Evolutionary conservation across 2,888 invertebrate species (phyloP), one percentile per base, ranked within the genome.

Genomic region (Blastobasis adustella): DNA sequence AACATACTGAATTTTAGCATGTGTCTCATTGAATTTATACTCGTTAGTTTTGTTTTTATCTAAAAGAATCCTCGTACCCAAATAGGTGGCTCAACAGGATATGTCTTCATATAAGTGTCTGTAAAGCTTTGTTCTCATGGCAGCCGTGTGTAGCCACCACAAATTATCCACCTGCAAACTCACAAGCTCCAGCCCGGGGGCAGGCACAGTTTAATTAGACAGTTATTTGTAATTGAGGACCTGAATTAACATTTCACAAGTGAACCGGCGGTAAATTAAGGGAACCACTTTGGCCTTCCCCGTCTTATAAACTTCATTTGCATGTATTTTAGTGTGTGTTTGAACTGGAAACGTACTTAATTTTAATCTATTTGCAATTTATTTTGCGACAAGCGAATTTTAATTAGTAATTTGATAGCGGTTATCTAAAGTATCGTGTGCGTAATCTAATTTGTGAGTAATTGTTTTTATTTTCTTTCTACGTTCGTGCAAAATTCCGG

Each of bases 141-240:
- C 6, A 38, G 6, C 56, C 6, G 54, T 59, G 47, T 60, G 56
- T 59, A 36, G 36, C 23, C 23, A 3, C 23, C 49, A 49, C n/a
- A 36, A 39, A 51, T 51, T 51, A 51, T 42, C 51, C 56, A 59
- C 58, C 52, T 61, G 56, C 55, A 52, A 67, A 65, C 61, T 71
- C 58, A 45, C 58, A 61, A 60, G 66, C 62, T 59, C 54, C 61
- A 57, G 62, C 70, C 62, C 56, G 10, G 44, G 63, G 67, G 62
- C 61, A 65, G 62, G 60, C 58, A 59, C 57, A 56, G 55, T 66
- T 69, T 71, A 69, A 71, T 69, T 69, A 67, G 69, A 67, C 66
- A 62, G 67, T 71, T 70, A 71, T 68, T 61, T 58, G 63, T 64
- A 72, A 71, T 66, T 56, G 63, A 66, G 64, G 60, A 54, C 57